Evolutionary conservation across 2,797 vertebrate genomes (phyloP), one percentile per base, ranked within the genome.

Genomic region (Caiman crocodilus): DNA sequence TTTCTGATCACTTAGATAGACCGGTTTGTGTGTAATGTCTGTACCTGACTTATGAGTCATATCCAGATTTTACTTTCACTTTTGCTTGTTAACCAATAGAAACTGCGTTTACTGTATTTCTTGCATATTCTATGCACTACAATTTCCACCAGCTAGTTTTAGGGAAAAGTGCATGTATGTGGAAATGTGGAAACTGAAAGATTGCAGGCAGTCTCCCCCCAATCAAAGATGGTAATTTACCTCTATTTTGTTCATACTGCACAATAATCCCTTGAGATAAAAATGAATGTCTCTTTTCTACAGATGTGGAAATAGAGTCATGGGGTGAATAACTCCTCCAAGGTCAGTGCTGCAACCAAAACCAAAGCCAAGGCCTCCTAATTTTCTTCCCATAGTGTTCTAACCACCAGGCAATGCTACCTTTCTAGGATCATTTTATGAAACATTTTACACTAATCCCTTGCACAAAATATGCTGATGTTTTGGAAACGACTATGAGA

Each of bases 211-310:
- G 30, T 92, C 61, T 86, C 59, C 50, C 63, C 67, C 65, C 55
- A 95, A 93, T 92, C 18, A 79, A 89, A 91, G 69, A 94, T 96
- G 9, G 11, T 50, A 50, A 50, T 50, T 50, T 50, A 50, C 9
- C 42, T 50, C 42, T 92, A 89, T 93, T 94, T 95, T 96, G 89
- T 95, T 96, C 94, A 95, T 91, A 85, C n/a, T 90, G 81, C 85
- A 83, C 85, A 84, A 4, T 79, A 63, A 23, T 90, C 65, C 82
- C 96, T 94, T 95, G 96, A 96, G 91, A 93, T 7, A 60, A 65
- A 86, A 95, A 84, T 83, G 79, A 95, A 93, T 93, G 88, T 23
- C 56, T 90, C 81, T 79, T n/a, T 94, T 96, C 91, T 88, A 75
- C 58, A 96, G 93, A 55, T 84, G 50, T 80, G 84, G 87, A 91